phyloP scores from a whole-genome alignment of 2,113 vertebrate species.

The Stegostoma tigrinum region DNA sequence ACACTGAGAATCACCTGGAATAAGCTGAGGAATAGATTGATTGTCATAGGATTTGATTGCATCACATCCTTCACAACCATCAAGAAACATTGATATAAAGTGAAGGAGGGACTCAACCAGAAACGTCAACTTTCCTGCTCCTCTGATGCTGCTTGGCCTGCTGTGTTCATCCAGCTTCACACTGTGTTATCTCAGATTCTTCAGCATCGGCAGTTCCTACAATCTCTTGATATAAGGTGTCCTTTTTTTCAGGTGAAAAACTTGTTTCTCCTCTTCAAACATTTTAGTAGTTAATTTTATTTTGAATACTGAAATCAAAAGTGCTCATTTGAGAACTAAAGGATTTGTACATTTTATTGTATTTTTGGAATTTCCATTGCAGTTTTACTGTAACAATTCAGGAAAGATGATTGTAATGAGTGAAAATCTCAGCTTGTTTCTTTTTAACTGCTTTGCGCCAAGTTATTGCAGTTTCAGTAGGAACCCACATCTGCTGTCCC shows the following conservation, averaged over 20 bases:
- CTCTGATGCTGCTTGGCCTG: too few species aligned
- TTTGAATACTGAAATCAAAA: background rate
- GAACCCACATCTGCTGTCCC: conserved; percentile 60
- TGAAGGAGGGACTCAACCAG: too few species aligned
- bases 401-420: background rate
- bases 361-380: background rate
- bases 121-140: too few species aligned
- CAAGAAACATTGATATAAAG: background rate
- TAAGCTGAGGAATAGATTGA: background rate
- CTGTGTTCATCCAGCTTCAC: too few species aligned
- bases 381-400: background rate
- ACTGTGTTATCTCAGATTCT: too few species aligned
- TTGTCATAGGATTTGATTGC: background rate
- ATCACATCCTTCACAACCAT: background rate
- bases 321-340: background rate
- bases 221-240: background rate
- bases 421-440: background rate
- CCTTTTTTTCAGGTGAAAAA: background rate
- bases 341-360: background rate
- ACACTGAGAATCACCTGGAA: background rate
- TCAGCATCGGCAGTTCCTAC: too few species aligned
- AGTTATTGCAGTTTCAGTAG: conserved; percentile 38
- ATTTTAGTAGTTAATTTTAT: background rate
- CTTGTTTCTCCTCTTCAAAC: background rate
- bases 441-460: background rate